Conservation (phyloP, 2,888 invertebrate species). For the Diplazon laetatorius region DNA sequence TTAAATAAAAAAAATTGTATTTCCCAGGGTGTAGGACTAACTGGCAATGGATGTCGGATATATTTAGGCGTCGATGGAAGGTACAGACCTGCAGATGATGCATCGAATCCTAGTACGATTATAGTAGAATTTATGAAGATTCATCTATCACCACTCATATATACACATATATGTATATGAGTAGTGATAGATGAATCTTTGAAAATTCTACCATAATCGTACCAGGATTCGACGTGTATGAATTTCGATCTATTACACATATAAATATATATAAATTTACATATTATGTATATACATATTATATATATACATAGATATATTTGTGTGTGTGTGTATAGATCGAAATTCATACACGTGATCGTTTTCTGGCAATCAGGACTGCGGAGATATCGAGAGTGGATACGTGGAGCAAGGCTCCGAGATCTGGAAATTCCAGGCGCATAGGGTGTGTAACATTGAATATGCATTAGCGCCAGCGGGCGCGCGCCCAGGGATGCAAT, state of each 20-base stretch:
- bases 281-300: too few relatives aligned
- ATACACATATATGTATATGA: not conserved
- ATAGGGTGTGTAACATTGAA: conserved; percentile 76
- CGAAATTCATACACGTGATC: conserved; percentile 21
- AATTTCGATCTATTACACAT: too few relatives aligned
- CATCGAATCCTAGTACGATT: conserved; percentile 8
- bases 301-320: too few relatives aligned
- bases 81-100: conserved; percentile 18
- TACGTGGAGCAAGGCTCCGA: conserved; percentile 20
- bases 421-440: conserved; percentile 62
- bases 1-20: conserved; percentile 42
- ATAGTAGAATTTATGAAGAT: conserved; percentile 6
- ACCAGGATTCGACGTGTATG: conserved; percentile 7
- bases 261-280: too few relatives aligned
- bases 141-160: conserved; percentile 5
- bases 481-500: conserved; percentile 70
- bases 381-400: conserved; percentile 1
- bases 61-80: not conserved
- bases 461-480: conserved; percentile 78
- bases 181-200: conserved; percentile 11
- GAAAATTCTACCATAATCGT: conserved; percentile 3
- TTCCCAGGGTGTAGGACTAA: conserved; percentile 11
- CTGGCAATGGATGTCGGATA: not conserved
- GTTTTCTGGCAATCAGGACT: conserved; percentile 26
- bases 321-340: too few relatives aligned